These are phyloP conservation scores for Mactra quadrangularis DNA, from an alignment of 1,140 invertebrate genomes.

Conservation along the genomic window DNA sequence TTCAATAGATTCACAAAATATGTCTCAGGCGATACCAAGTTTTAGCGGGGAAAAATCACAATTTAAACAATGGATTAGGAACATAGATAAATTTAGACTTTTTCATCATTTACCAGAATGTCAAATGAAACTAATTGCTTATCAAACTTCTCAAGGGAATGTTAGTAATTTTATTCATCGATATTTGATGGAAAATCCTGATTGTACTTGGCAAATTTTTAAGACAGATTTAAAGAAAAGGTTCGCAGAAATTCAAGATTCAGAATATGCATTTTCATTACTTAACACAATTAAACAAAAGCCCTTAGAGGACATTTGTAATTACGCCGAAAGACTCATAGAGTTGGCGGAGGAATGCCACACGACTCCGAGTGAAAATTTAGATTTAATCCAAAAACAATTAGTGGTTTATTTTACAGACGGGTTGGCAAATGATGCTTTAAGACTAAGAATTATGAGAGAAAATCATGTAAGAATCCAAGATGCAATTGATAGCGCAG, in stretches of 20 bases:
- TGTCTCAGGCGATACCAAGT: neutral
- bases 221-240: slow-evolving; percentile 8
- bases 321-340: neutral
- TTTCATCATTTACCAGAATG: neutral
- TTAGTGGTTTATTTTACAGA: neutral
- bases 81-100: neutral
- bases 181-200: neutral
- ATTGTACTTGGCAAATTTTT: neutral
- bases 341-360: neutral
- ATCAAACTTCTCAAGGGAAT: neutral
- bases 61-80: slow-evolving; percentile 10
- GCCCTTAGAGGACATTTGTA: neutral
- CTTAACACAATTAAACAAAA: slow-evolving; percentile 1
- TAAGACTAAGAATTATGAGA: neutral
- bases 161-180: slow-evolving; percentile 15
- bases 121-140: neutral
- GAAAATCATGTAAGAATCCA: neutral
- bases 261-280: slow-evolving; percentile 14
- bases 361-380: neutral
- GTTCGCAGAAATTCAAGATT: slow-evolving; percentile 7
- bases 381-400: neutral
- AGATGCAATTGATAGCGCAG: neutral
- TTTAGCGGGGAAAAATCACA: neutral
- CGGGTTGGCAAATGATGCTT: neutral
- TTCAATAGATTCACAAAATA: neutral